Base-by-base conservation (phyloP, 2,113 vertebrate species). In the Megaleporinus macrocephalus region DNA sequence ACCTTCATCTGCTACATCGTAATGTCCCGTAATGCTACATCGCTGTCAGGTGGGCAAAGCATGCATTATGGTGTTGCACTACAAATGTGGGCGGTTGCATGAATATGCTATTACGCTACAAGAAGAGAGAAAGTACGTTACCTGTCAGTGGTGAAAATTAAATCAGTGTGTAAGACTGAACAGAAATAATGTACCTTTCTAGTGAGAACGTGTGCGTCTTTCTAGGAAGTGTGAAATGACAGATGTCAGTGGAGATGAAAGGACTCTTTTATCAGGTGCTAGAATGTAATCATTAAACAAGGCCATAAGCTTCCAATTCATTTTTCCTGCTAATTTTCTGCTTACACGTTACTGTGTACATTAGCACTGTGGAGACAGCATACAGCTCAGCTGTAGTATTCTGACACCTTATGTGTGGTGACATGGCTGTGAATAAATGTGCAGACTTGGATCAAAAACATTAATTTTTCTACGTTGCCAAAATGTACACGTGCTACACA, bases 341-440 rank as follows among this genome's bases (percentile, higher is more conserved):
- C 15, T 44, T 51, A 15, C n/a, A 63, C 2, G 7, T 22, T 1
- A 59, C 12, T 59, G 33, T 76, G 14, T 76, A 16, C 24, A 36
- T 78, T 26, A 55, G 47, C 76, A 24, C 62, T 68, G 62, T 13
- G 18, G 47, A 26, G 49, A 44, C 68, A 29, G 29, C 13, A 6
- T 78, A 53, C 33, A 55, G 51, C 66, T 59, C 41, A 29, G 22
- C 30, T 70, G 30, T 20, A 27, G 29, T 70, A 41, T 70, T 70
- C 65, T 57, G 76, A 55, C 76, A 70, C 51, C 51, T 44, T 18
- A 24, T 29, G 29, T 78, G 29, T 41, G 1, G 22, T 57, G 11
- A 41, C 5, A 27, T 36, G 41, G 36, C 63, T 44, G 51, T 29
- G 68, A 61, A 70, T 36, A 79, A 79, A 79, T 59, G 30, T 44